Base-by-base conservation (phyloP, 2,797 vertebrate genomes). In the Megaceryle alcyon region DNA sequence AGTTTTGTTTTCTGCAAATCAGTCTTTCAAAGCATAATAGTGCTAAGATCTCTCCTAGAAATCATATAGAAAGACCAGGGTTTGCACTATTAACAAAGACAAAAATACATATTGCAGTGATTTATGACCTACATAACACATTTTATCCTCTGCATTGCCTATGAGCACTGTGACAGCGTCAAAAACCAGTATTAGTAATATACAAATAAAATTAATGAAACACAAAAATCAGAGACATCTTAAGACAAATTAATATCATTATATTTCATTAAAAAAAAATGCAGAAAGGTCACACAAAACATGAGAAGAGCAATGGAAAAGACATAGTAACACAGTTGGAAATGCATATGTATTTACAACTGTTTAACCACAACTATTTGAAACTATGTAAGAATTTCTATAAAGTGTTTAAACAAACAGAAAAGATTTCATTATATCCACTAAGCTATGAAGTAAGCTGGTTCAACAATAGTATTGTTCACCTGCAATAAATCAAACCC, bases 321-420 rank as follows among this genome's bases (percentile, higher is more conserved):
- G 21, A 53, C 53, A 66, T 19, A 49, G 54, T 35, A 86, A 23
- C 69, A 25, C 28, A 41, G 56, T 64, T 94, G 77, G 86, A 95
- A 87, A 77, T 72, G 33, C 53, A 5, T 21, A 16, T 46, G 3
- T 77, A 69, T 94, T 95, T 94, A 71, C 41, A 94, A 82, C 64
- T 92, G 81, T 69, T 88, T 85, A 94, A 95, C 93, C 78, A 93
- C 92, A 92, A 12, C 49, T 90, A 49, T 76, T 76, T 86, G 60
- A 76, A 90, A 53, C 35, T 63, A 46, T 80, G 80, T 70, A 72
- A 93, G 81, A 65, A 93, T 91, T 85, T 90, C 88, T 89, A 53
- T 92, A 90, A 95, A 91, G 83, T 64, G 46, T 69, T 95, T 96
- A 94, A 92, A 54, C 88, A 94, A 96, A 90, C 85, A 90, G 65